These are phyloP conservation scores for Lethrus apterus DNA, from an alignment of 1,140 invertebrate species.

Conservation along the genomic window DNA sequence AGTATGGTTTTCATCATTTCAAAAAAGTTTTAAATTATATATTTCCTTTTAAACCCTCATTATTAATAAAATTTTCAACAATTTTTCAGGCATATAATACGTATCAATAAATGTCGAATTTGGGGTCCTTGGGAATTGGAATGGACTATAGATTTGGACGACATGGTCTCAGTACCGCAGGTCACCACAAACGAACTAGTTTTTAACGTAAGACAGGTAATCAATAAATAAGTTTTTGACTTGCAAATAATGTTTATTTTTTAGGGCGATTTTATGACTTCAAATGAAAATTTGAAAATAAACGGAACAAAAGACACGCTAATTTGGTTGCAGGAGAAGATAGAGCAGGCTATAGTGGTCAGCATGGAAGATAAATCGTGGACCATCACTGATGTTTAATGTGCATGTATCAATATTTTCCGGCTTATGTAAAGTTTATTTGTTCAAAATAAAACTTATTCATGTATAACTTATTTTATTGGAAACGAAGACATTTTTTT, in stretches of 20 bases:
- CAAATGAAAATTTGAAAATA: constrained; percentile 56
- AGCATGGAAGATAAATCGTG: constrained; percentile 58
- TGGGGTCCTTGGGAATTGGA: constrained; percentile 71
- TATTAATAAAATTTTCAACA: constrained; percentile 13
- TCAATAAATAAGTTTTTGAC: constrained; percentile 13
- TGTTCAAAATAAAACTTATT: constrained; percentile 17
- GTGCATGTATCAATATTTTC: constrained; percentile 10
- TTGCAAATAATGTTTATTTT: constrained; percentile 22
- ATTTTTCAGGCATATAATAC: constrained; percentile 60
- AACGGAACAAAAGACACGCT: constrained; percentile 58
- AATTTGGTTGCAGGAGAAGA: constrained; percentile 62
- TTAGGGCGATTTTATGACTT: constrained; percentile 51
- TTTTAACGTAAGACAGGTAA: constrained; percentile 66
- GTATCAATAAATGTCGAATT: constrained; percentile 60
- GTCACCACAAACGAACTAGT: constrained; percentile 58
- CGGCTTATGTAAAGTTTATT: constrained; percentile 12
- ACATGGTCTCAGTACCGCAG: constrained; percentile 62
- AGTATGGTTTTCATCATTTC: constrained; percentile 32
- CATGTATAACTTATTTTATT: no score
- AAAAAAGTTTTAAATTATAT: no score
- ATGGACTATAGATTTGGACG: constrained; percentile 67
- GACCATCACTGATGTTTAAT: constrained; percentile 27
- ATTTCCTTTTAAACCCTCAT: no score
- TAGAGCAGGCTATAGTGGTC: constrained; percentile 64
- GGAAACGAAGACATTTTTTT: no score